Conservation (phyloP, 2,113 vertebrate species). For the Thamnophis sirtalis region DNA sequence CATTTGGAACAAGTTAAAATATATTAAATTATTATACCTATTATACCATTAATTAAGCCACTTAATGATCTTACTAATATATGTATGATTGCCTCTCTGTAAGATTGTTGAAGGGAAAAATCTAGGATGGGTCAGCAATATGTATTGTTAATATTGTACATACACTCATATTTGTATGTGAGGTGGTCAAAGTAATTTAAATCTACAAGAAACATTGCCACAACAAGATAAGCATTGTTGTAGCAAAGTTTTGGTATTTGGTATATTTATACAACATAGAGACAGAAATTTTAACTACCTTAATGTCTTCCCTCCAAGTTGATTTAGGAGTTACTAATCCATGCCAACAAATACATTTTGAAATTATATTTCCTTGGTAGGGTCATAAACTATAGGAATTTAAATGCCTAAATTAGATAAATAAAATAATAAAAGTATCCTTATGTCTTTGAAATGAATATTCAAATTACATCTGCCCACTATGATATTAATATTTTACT, state of each 20-base stretch:
- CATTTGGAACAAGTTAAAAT: conserved; percentile 40
- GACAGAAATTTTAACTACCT: conserved; percentile 26
- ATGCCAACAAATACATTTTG: conserved; percentile 22
- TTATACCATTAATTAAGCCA: conserved; percentile 45
- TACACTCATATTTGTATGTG: conserved; percentile 64
- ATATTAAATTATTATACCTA: conserved; percentile 40
- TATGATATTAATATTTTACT: conserved; percentile 68
- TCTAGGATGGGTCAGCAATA: conserved; percentile 46
- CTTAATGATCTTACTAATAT: conserved; percentile 36
- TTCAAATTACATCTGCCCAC: conserved; percentile 58
- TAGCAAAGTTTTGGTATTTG: conserved; percentile 48
- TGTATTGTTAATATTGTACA: conserved; percentile 50
- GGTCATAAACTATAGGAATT: conserved; percentile 1
- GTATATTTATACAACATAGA: conserved; percentile 44
- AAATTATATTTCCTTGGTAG: conserved; percentile 19
- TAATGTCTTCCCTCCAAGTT: conserved; percentile 30
- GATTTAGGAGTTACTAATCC: conserved; percentile 22
- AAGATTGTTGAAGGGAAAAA: conserved; percentile 39
- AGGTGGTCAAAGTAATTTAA: conserved; percentile 69
- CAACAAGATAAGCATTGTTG: conserved; percentile 51
- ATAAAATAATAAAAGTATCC: conserved; percentile 50
- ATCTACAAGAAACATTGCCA: conserved; percentile 65
- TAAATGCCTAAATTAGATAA: conserved; percentile 14
- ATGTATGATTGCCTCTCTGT: conserved; percentile 53
- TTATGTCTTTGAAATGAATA: conserved; percentile 33